Percentiles rank a stretch among this genome's conserved stretches.
phyloP scores from a whole-genome alignment of 2,888 invertebrate species.

The Pegoplata infirma region DNA sequence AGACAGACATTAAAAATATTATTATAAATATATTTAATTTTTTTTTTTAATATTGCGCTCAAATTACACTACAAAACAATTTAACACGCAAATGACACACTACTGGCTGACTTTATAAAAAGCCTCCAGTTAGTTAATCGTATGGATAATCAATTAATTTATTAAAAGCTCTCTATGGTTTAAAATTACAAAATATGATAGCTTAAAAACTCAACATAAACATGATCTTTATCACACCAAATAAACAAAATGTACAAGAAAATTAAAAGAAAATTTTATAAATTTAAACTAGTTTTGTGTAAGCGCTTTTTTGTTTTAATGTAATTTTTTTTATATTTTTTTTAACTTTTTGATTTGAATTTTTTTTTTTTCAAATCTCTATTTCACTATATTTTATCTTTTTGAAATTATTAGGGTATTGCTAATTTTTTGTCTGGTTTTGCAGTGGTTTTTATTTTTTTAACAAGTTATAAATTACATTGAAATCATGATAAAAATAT shows the following conservation, averaged over 20 bases:
- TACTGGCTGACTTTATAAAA: constrained; percentile 1
- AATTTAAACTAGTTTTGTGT: background rate
- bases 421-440: background rate
- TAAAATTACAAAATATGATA: constrained; percentile 34
- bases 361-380: background rate
- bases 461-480: constrained; percentile 60
- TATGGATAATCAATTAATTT: constrained; percentile 42
- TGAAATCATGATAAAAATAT: constrained; percentile 64
- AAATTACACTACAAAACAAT: constrained; percentile 29
- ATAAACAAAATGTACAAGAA: background rate
- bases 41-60: background rate
- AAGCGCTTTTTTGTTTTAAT: background rate
- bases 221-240: constrained; percentile 30
- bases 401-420: background rate
- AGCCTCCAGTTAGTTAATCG: background rate
- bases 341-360: background rate
- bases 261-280: background rate
- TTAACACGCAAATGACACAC: constrained; percentile 53
- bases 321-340: background rate
- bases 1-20: constrained; percentile 6
- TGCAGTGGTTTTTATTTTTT: constrained; percentile 7
- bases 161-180: constrained; percentile 29
- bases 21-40: background rate
- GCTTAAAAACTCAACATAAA: constrained; percentile 12
- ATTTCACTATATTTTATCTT: background rate